These are phyloP conservation scores for Ostrea edulis DNA, from an alignment of 1,140 invertebrate species.

Conservation along the genomic window DNA sequence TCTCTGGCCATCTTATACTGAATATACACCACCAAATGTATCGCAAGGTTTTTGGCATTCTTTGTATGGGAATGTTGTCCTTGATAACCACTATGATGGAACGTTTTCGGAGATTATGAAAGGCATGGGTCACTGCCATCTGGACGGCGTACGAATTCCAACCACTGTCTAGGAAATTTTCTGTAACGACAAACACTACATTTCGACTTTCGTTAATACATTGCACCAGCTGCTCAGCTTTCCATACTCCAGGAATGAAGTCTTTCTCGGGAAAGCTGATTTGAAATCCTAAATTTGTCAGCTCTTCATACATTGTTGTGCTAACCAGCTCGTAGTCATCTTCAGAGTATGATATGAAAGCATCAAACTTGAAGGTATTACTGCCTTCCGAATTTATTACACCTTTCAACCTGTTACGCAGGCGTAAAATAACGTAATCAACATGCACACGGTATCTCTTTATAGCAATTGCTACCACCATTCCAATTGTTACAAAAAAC, in stretches of 20 bases:
- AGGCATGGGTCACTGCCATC: too few relatives aligned
- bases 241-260: background rate
- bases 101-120: too few relatives aligned
- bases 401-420: background rate
- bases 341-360: too few relatives aligned
- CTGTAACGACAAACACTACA: background rate
- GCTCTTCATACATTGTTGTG: background rate
- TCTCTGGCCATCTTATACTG: too few relatives aligned
- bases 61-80: background rate
- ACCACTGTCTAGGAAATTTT: too few relatives aligned
- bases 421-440: too few relatives aligned
- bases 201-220: background rate
- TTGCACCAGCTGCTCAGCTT: background rate
- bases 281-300: background rate
- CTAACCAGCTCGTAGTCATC: background rate
- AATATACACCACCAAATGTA: too few relatives aligned
- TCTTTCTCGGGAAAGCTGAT: conserved; percentile 29
- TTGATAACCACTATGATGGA: background rate
- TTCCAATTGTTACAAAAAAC: too few relatives aligned
- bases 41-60: background rate
- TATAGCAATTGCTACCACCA: too few relatives aligned
- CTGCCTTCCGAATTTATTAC: background rate
- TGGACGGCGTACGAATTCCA: too few relatives aligned
- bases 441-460: too few relatives aligned
- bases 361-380: background rate